Base-by-base conservation (phyloP, 1,140 invertebrate species). In the Carcinoscorpius rotundicauda region DNA sequence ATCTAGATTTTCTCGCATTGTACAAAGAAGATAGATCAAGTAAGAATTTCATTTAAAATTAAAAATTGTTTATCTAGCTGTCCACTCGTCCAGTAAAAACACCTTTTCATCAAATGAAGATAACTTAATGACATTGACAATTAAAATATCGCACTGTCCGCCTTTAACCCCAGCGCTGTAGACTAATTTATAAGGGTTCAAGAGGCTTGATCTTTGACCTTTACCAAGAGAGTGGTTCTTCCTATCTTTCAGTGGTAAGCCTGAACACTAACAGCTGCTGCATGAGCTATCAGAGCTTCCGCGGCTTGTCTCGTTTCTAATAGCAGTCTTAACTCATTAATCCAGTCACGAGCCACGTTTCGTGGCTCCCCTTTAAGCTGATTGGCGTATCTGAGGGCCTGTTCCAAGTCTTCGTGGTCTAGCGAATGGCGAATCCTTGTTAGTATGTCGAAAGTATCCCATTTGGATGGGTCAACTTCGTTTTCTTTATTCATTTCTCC, bases 261-360 rank as follows among this genome's bases (percentile, higher is more conserved):
- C 64, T 72, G 70, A 53, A 78, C 73, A 57, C 74, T 76, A 48
- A 75, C 73, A 52, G 76, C 74, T 49, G 77, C 75, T 56, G 91
- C 89, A 76, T 94, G 88, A 4, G 89, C 86, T 78, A 93, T 83
- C 11, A 98, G 78, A 3, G 88, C 85, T 71, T 90, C 84, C 11
- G 92, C 87, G 49, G 91, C 90, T 77, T 95, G 92, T 73, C 87
- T 82, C n/a, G 91, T 87, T 79, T 97, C 95, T 66, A 98, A 79
- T 69, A 91, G 82, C 11, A 88, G 80, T 62, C 86, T 82, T 0
- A 88, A 83, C 72, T 96, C 93, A 65, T 86, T 83, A 70, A 93
- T 84, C 94, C 94, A 98, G 70, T 90, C 86, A 57, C 75, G 77
- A 3, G 93, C 89, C 4, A 94, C 83, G n/a, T 82, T 81, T 6